These are phyloP conservation scores for Planiliza haematocheilus DNA, from an alignment of 2,113 vertebrate species.

Conservation along the genomic window DNA sequence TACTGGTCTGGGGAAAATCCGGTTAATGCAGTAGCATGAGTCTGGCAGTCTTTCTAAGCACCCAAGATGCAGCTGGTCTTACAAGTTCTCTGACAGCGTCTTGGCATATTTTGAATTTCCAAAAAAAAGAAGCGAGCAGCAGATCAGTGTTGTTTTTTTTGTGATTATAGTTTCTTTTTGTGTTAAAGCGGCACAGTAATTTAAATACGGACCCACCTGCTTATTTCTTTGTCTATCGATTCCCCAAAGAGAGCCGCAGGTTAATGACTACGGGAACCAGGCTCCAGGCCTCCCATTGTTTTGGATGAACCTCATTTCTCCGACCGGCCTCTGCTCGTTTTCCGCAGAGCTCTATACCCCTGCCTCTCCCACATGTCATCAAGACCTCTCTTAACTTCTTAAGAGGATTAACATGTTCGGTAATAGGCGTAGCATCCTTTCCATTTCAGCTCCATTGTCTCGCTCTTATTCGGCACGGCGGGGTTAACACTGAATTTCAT, in stretches of 20 bases:
- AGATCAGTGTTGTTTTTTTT: constrained; percentile 19
- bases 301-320: constrained; percentile 45
- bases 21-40: constrained; percentile 55
- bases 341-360: constrained; percentile 13
- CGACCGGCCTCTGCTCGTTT: constrained; percentile 27
- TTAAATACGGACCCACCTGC: constrained; percentile 14
- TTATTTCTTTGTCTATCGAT: not conserved
- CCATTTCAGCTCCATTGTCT: constrained; percentile 65
- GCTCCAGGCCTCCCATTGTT: constrained; percentile 45
- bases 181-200: not conserved
- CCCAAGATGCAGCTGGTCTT: constrained; percentile 20
- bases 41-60: constrained; percentile 54
- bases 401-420: constrained; percentile 75
- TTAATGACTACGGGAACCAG: constrained; percentile 46
- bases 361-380: constrained; percentile 57
- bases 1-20: constrained; percentile 39
- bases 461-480: constrained; percentile 37
- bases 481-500: constrained; percentile 55
- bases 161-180: not conserved
- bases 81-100: constrained; percentile 13
- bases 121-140: constrained; percentile 12
- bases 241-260: constrained; percentile 45
- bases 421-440: constrained; percentile 63
- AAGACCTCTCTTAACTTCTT: constrained; percentile 70
- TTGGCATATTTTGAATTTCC: not conserved